Evolutionary conservation across 1,140 invertebrate genomes (phyloP), one percentile per base, ranked within the genome.

Genomic region (Campoletis sonorensis): DNA sequence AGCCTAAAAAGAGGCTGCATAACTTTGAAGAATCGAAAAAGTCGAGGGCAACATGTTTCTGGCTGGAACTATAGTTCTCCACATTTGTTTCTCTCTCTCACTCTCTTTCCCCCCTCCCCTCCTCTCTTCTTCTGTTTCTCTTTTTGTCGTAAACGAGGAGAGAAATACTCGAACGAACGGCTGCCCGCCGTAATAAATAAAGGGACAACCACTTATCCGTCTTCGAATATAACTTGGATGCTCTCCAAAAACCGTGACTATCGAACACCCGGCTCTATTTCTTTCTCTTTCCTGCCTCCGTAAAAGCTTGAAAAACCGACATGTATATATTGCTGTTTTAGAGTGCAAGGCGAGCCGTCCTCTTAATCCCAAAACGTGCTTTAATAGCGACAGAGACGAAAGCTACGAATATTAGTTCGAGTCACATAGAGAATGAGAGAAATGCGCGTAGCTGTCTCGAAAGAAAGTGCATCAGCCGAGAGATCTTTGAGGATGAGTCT

Each of bases 161-260:
- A 33, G 67, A 72, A 37, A 45, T 37, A 70, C 77, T 58, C 78
- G 51, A 77, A 33, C 81, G 80, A 79, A 81, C 84, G 85, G 81
- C 54, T 76, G 73, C 83, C 80, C 72, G 81, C 49, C 72, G 83
- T 68, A 82, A 84, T 86, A 87, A 86, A 87, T 86, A 86, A 83
- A 81, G 83, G 76, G 83, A 83, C 86, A 85, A 85, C 84, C 81
- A 79, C 81, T 82, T 82, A 79, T 82, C 64, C 77, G 76, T 73
- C 70, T 73, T 72, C 75, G 45, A 71, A 67, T 79, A 82, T 79
- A 82, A 82, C 76, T 82, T 82, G 81, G 81, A 82, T 73, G 33
- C 76, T 49, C 21, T 76, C 81, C 81, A 82, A 82, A 70, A 68
- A 82, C 73, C 78, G 76, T 79, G 68, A 79, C 76, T 76, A 82